Percentiles rank a stretch among this genome's conserved stretches.
phyloP scores from a whole-genome alignment of 2,888 invertebrate genomes.

The Galerucella calmariensis region DNA sequence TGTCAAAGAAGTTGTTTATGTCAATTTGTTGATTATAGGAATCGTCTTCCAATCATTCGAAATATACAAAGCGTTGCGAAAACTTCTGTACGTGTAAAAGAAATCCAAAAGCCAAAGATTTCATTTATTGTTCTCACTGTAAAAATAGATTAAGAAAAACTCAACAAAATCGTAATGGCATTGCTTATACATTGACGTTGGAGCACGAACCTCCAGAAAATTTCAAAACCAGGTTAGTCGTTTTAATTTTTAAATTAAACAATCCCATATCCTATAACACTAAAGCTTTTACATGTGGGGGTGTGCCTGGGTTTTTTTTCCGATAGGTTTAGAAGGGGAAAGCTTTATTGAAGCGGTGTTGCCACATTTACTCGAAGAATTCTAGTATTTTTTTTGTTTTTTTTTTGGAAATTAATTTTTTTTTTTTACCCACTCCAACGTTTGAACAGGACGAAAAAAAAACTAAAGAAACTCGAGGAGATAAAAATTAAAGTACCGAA shows the following conservation, averaged over 20 bases:
- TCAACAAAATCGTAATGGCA: constrained; percentile 58
- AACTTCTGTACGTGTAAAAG: constrained; percentile 49
- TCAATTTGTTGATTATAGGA: not conserved
- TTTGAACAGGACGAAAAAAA: constrained; percentile 32
- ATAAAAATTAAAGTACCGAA: constrained; percentile 54
- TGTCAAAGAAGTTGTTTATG: no score
- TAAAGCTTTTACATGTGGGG: no score
- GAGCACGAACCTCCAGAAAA: constrained; percentile 46
- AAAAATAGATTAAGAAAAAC: constrained; percentile 52
- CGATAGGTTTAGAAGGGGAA: no score
- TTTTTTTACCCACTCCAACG: no score
- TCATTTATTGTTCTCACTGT: constrained; percentile 50
- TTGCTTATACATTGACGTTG: constrained; percentile 66
- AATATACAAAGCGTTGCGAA: constrained; percentile 25
- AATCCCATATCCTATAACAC: no score
- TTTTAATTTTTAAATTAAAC: no score
- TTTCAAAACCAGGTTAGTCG: constrained; percentile 21
- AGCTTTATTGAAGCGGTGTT: no score
- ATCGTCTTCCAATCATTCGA: constrained; percentile 9
- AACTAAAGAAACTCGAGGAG: constrained; percentile 49
- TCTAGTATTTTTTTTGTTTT: no score
- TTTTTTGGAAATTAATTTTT: not conserved
- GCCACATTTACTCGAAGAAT: no score
- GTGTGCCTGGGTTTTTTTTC: no score
- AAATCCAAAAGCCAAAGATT: constrained; percentile 33